Base-by-base conservation (phyloP, 2,113 vertebrate species). In the Entomyzon cyanotis region DNA sequence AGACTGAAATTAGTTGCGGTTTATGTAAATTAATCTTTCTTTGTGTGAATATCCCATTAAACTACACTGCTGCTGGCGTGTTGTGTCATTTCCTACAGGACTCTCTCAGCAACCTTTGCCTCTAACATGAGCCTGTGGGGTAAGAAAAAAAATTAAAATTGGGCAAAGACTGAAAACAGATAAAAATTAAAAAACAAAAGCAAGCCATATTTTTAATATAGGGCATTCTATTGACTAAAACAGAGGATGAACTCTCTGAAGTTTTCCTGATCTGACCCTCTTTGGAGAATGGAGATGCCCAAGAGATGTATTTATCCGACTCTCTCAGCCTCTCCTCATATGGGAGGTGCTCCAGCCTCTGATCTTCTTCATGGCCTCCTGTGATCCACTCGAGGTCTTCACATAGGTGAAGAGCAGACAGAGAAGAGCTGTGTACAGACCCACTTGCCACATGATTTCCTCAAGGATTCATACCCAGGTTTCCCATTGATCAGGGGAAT, bases 321-420 rank as follows among this genome's bases (percentile, higher is more conserved):
- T 76, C 7, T 65, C 19, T 58, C 53, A 68, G 12, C 21, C 37
- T 62, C 6, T 39, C 33, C 15, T 82, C 21, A 13, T 5, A 6
- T 0, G 2, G 12, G 37, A 84, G 15, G 4, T 58, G 18, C 17
- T 84, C 5, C 37, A 81, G 7, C 10, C 8, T 5, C 8, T 12
- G 6, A 25, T 55, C 18, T 9, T 12, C 42, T 47, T 81, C 9
- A 1, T 33, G n/a, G 13, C 19, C 19, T 33, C 15, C 46, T 63
- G 37, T 73, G 47, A 53, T n/a, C 9, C 3, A 2, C 23, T 50
- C 1, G 0, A 39, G 35, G 18, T 70, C 30, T 39, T 56, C 14
- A 2, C 35, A 8, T 3, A 44, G 56, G 10, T 1, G 2, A 74
- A 37, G 30, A 5, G 30, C 20, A 60, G 35, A 60, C 8, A 8